Evolutionary conservation across 1,140 invertebrate genomes (phyloP), one percentile per base, ranked within the genome.

Genomic region (Lordiphosa clarofinis): DNA sequence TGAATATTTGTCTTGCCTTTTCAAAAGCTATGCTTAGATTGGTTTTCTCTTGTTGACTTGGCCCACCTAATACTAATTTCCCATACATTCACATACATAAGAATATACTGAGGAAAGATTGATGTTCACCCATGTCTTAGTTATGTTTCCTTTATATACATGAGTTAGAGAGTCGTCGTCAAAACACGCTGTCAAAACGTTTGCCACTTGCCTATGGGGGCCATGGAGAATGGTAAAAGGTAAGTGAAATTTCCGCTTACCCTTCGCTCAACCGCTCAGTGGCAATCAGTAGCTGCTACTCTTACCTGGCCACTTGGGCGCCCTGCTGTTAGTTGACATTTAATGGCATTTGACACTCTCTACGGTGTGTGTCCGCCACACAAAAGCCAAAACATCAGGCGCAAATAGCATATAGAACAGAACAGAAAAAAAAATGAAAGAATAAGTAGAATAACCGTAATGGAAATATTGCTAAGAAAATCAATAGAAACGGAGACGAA

Each of bases 291-390:
- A 62, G 75, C 75, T 58, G 54, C 24, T 48, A 59, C 57, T 68
- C 53, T 63, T 58, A 82, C 61, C 71, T 67, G 49, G 56, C 74
- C 74, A 79, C 74, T 78, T 78, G 59, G 56, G 49, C 37, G 44
- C 56, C 53, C 56, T 46, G 64, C 70, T 66, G 58, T 75, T 81
- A 81, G 75, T 75, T 82, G 59, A 60, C 76, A 75, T 82, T 76
- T 81, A 82, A 82, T 81, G 76, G 59, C 76, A 82, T 73, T 81
- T 81, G 72, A 82, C 76, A 68, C 76, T 72, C 56, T 67, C 48
- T 21, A 33, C 66, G 57, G 56, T 15, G 44, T 15, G 44, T 71
- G 56, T 76, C 57, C 63, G 39, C 62, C 55, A 72, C 62, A 71
- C 57, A 66, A 58, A 50, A 56, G 55, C 66, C 62, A 70, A 64